These are phyloP conservation scores for Ornithorhynchus anatinus DNA, from an alignment of 2,113 vertebrate species.

Conservation along the genomic window DNA sequence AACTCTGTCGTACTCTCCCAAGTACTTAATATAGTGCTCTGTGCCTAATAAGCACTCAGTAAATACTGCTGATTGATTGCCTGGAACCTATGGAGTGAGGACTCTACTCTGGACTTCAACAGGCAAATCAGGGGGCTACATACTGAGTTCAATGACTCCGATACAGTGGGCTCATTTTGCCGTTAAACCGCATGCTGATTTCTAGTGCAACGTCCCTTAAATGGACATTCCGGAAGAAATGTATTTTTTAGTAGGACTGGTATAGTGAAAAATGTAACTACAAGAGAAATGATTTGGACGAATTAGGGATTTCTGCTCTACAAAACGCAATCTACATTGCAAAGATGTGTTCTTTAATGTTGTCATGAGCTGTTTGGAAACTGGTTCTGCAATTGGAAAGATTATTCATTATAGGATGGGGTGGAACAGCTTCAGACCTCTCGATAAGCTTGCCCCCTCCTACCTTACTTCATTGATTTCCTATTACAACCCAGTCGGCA, in stretches of 20 bases:
- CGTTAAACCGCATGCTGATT: background rate
- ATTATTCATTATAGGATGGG: background rate
- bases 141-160: background rate
- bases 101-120: background rate
- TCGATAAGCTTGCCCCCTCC: too few species aligned
- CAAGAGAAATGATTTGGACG: background rate
- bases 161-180: background rate
- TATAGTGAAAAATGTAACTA: background rate
- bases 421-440: too few species aligned
- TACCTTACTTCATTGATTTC: too few species aligned
- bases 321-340: background rate
- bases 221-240: too few species aligned
- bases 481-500: too few species aligned
- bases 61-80: too few species aligned
- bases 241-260: background rate
- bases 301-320: background rate
- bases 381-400: background rate
- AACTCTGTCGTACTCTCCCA: too few species aligned
- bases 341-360: background rate
- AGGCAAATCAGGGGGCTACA: constrained; percentile 11
- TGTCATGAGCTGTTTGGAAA: background rate
- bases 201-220: too few species aligned
- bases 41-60: too few species aligned
- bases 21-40: too few species aligned
- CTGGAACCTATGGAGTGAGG: background rate